phyloP scores from a whole-genome alignment of 2,888 invertebrate genomes.

The Meghimatium bilineatum region DNA sequence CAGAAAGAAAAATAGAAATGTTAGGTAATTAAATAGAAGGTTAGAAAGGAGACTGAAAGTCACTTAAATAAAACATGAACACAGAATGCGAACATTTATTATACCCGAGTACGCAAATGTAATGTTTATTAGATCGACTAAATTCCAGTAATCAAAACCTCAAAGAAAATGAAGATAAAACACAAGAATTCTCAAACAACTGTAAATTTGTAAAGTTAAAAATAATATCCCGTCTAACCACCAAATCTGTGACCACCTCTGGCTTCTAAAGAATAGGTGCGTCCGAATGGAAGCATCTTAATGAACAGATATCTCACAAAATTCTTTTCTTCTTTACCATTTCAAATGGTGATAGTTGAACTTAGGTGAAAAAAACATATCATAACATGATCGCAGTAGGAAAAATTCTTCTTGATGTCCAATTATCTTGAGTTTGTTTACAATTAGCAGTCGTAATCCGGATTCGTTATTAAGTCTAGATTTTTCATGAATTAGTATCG shows the following conservation, averaged over 20 bases:
- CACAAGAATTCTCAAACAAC: slow-evolving; percentile 9
- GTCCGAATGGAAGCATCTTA: slow-evolving; percentile 39
- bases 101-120: not conserved
- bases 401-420: slow-evolving; percentile 13
- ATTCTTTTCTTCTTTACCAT: slow-evolving; percentile 17
- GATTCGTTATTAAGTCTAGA: not conserved
- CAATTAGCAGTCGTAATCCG: slow-evolving; percentile 41
- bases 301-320: not conserved
- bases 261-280: slow-evolving; percentile 2
- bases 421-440: not conserved
- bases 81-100: slow-evolving; percentile 22
- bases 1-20: not conserved
- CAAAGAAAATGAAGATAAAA: slow-evolving; percentile 31
- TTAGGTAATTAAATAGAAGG: not conserved
- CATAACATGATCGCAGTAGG: slow-evolving; percentile 28
- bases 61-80: not conserved
- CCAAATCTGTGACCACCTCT: slow-evolving; percentile 31
- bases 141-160: slow-evolving; percentile 17
- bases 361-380: not conserved
- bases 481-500: slow-evolving; percentile 5
- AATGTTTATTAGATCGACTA: slow-evolving; percentile 13
- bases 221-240: not conserved
- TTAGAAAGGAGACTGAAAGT: not conserved
- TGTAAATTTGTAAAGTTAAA: slow-evolving; percentile 11
- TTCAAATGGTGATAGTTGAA: slow-evolving; percentile 12